phyloP scores from a whole-genome alignment of 2,888 invertebrate genomes.

The Ennomos quercinarius region DNA sequence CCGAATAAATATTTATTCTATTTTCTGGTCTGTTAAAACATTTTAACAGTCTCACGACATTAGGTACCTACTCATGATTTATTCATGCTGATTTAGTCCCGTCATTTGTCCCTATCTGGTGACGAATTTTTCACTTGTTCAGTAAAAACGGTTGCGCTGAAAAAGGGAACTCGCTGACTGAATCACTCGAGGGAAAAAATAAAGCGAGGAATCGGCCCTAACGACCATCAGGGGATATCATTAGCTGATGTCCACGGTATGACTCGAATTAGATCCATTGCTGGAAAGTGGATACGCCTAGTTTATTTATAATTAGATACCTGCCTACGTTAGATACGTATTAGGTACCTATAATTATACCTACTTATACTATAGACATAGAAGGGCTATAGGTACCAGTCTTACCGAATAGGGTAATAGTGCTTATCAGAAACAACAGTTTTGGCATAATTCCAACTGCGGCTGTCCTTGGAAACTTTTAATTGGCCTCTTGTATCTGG shows the following conservation, averaged over 20 bases:
- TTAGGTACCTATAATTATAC: constrained; percentile 4
- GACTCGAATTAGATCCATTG: constrained; percentile 64
- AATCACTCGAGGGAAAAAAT: constrained; percentile 74
- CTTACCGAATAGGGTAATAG: not conserved
- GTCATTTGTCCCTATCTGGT: constrained; percentile 37
- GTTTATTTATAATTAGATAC: constrained; percentile 31
- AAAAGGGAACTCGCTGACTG: constrained; percentile 67
- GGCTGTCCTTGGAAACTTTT: constrained; percentile 63
- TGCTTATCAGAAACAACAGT: constrained; percentile 23
- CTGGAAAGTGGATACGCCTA: constrained; percentile 20
- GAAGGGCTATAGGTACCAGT: too few species aligned
- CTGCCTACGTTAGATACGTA: too few species aligned
- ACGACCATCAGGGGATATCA: constrained; percentile 76
- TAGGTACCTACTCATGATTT: constrained; percentile 32
- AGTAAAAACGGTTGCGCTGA: constrained; percentile 52
- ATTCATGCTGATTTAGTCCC: constrained; percentile 33
- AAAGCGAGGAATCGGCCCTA: constrained; percentile 69
- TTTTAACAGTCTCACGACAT: constrained; percentile 26
- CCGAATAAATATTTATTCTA: constrained; percentile 24
- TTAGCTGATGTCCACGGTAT: constrained; percentile 74
- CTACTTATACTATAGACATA: too few species aligned
- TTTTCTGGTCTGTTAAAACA: constrained; percentile 24
- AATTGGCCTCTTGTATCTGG: constrained; percentile 59
- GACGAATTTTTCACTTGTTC: constrained; percentile 51
- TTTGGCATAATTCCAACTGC: constrained; percentile 59